These are phyloP conservation scores for Cantharis flavilabris DNA, from an alignment of 2,888 invertebrate genomes.

Conservation along the genomic window DNA sequence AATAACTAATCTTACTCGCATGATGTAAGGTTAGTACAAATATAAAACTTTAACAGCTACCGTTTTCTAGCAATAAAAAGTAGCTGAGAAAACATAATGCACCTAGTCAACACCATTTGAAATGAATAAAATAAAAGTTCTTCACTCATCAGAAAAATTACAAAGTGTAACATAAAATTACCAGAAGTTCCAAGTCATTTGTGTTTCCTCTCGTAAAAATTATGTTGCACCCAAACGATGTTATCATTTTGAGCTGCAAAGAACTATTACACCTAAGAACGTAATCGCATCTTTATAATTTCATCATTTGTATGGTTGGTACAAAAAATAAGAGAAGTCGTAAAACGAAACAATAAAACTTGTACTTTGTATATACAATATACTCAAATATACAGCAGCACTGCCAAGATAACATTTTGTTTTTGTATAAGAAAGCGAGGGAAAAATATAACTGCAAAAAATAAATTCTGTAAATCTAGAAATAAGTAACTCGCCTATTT, in stretches of 20 bases:
- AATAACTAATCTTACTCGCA: neutral
- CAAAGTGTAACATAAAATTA: neutral
- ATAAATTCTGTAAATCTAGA: neutral
- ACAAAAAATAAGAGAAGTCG: conserved; percentile 3
- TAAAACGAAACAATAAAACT: conserved; percentile 11
- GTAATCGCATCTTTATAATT: neutral
- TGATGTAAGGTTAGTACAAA: neutral
- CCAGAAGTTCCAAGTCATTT: neutral
- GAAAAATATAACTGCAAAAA: neutral
- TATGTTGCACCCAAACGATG: neutral
- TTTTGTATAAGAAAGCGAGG: neutral
- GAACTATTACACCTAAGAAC: neutral
- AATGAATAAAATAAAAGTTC: neutral
- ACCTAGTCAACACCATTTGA: neutral
- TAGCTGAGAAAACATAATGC: neutral
- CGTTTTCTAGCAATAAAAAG: neutral
- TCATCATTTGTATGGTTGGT: neutral
- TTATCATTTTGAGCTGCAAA: neutral
- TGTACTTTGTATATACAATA: neutral
- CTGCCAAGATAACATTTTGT: neutral
- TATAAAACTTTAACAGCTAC: neutral
- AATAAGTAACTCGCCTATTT: neutral
- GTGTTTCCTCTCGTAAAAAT: neutral
- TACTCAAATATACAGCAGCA: neutral
- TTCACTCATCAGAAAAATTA: neutral